phyloP scores from a whole-genome alignment of 2,888 invertebrate genomes.

The Diarsia dahlii region DNA sequence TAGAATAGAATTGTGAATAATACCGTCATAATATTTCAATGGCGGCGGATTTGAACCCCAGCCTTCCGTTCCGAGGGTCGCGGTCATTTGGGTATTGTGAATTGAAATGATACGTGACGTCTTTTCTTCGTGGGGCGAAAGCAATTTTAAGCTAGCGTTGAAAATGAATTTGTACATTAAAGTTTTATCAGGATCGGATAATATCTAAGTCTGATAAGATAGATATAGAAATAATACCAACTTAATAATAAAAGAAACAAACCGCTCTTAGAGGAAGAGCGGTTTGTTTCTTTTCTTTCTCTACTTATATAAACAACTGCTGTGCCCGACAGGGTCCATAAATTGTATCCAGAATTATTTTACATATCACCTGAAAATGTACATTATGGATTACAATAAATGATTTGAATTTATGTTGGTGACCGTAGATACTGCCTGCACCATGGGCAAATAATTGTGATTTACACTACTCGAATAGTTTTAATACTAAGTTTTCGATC shows the following conservation, averaged over 20 bases:
- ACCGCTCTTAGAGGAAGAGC: no score
- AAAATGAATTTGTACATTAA: not conserved
- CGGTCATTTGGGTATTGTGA: constrained; percentile 54
- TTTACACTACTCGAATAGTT: not conserved
- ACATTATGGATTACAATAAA: no score
- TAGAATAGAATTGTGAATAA: constrained; percentile 54
- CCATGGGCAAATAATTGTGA: no score
- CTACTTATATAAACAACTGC: no score
- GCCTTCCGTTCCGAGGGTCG: constrained; percentile 28
- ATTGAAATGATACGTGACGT: constrained; percentile 52
- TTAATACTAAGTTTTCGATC: not conserved
- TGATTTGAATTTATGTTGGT: no score
- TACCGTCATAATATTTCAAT: constrained; percentile 60
- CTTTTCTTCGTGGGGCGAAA: constrained; percentile 9
- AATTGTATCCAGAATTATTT: no score
- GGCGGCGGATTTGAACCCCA: constrained; percentile 50
- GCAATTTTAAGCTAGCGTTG: not conserved
- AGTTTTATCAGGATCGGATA: not conserved
- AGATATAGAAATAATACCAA: no score
- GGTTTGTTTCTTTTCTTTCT: no score
- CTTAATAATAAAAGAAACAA: no score
- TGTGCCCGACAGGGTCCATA: no score
- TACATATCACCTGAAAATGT: no score
- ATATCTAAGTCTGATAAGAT: not conserved
- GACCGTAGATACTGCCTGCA: not conserved